A percentile compares a stretch with the other conserved stretches of the same genome.
These are phyloP conservation scores for Speoplatyrhinus poulsoni DNA, from an alignment of 2,113 vertebrate species.

Conservation along the genomic window DNA sequence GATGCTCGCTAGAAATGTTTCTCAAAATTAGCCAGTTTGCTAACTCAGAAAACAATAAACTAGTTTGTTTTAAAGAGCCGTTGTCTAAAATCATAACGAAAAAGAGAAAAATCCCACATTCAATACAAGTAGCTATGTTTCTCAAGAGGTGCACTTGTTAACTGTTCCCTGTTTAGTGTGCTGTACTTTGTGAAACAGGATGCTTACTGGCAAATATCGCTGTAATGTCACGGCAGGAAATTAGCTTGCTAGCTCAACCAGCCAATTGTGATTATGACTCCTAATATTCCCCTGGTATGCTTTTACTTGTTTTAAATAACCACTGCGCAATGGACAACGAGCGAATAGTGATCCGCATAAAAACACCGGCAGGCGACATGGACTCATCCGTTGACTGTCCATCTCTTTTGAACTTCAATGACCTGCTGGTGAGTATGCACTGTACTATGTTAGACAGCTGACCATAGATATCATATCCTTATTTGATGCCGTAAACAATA, in stretches of 20 bases:
- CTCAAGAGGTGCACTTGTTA: neutral
- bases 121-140: neutral
- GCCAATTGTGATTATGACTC: constrained; percentile 51
- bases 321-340: constrained; percentile 84
- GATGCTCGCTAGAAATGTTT: constrained; percentile 19
- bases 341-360: constrained; percentile 93
- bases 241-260: constrained; percentile 53
- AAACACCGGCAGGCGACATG: constrained; percentile 89
- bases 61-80: constrained; percentile 3
- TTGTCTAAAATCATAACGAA: neutral
- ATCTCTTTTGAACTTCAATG: constrained; percentile 90
- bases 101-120: neutral
- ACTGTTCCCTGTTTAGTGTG: neutral
- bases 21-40: constrained; percentile 43
- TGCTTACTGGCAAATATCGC: constrained; percentile 38
- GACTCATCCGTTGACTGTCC: constrained; percentile 92
- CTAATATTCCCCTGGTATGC: constrained; percentile 67
- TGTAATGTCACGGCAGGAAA: constrained; percentile 52
- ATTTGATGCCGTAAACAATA: neutral
- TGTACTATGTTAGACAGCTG: constrained; percentile 3
- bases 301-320: constrained; percentile 80
- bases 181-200: constrained; percentile 28
- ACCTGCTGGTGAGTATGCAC: constrained; percentile 86
- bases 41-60: constrained; percentile 7
- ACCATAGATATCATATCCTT: neutral